phyloP scores from a whole-genome alignment of 2,113 vertebrate genomes.

The Porphyrio hochstetteri region DNA sequence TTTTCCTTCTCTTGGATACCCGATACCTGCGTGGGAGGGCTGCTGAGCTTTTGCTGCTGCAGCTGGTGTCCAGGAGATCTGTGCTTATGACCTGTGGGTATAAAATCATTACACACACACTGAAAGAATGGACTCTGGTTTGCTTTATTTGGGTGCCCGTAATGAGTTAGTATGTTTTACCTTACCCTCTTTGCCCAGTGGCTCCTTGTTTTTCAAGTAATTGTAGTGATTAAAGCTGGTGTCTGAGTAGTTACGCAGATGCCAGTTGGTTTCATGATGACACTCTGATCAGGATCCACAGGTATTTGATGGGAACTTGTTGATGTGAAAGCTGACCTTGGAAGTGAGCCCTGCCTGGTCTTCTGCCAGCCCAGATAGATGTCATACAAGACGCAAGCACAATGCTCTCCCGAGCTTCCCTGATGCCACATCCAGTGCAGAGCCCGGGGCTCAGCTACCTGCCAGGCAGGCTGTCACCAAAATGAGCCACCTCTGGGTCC shows the following conservation, averaged over 20 bases:
- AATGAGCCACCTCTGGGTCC: not conserved
- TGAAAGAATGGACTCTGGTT: not conserved
- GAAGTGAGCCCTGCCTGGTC: not conserved
- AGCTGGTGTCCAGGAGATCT: not conserved
- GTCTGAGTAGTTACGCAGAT: not conserved
- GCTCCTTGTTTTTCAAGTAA: not conserved
- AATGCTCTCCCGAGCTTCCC: not conserved
- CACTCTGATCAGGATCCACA: not conserved
- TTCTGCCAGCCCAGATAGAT: not conserved
- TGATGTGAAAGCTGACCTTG: not conserved
- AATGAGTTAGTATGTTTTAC: not conserved
- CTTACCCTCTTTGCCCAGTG: not conserved
- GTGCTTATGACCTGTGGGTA: not conserved
- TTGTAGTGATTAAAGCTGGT: not conserved
- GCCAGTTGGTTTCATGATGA: not conserved
- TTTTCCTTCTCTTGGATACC: not conserved
- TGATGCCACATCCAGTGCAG: fast-evolving
- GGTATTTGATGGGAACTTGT: not conserved
- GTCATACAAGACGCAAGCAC: not conserved
- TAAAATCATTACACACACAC: not conserved
- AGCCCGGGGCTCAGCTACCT: fast-evolving
- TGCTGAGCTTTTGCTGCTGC: not conserved
- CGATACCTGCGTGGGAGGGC: not conserved
- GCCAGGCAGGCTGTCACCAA: not conserved
- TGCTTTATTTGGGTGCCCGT: not conserved